Conservation (phyloP, 37 sponge, comb jelly and placozoan species). For the Beroe forskalii region DNA sequence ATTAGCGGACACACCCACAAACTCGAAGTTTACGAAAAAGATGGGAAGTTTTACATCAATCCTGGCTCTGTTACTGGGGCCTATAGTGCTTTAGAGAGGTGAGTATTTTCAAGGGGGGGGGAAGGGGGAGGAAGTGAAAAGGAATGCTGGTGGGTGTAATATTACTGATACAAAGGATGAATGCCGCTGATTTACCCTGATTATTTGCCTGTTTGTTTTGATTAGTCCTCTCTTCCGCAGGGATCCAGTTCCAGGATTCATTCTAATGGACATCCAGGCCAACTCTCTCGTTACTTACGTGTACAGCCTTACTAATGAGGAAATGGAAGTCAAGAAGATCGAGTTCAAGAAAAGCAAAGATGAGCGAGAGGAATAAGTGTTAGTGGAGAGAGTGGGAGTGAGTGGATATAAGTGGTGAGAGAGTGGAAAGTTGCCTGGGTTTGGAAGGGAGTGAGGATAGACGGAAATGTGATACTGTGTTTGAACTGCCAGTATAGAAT, state of each 20-base stretch:
- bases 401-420: too few relatives aligned
- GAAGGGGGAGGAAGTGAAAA: too few relatives aligned
- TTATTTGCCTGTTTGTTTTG: too few relatives aligned
- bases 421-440: too few relatives aligned
- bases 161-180: too few relatives aligned
- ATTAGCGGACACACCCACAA: conserved; percentile 99
- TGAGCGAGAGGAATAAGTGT: conserved; percentile 43
- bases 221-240: too few relatives aligned
- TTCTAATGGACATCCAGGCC: conserved; percentile 96
- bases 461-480: too few relatives aligned
- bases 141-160: too few relatives aligned
- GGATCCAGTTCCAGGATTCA: conserved; percentile 83
- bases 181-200: too few relatives aligned
- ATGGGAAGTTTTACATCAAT: conserved; percentile 94
- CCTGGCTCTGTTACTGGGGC: conserved; percentile 99
- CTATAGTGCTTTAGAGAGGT: conserved; percentile 87
- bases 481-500: too few relatives aligned
- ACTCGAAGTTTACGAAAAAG: conserved; percentile 88
- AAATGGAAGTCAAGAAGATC: conserved; percentile 89
- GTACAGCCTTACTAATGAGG: conserved; percentile 86
- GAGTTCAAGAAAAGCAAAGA: conserved; percentile 73
- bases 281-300: conserved; percentile 81
- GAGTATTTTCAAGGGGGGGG: conserved; percentile 26
- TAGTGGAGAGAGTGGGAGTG: too few relatives aligned
- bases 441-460: too few relatives aligned